These are phyloP conservation scores for Dinoponera quadriceps DNA, from an alignment of 1,140 invertebrate genomes.

Conservation along the genomic window DNA sequence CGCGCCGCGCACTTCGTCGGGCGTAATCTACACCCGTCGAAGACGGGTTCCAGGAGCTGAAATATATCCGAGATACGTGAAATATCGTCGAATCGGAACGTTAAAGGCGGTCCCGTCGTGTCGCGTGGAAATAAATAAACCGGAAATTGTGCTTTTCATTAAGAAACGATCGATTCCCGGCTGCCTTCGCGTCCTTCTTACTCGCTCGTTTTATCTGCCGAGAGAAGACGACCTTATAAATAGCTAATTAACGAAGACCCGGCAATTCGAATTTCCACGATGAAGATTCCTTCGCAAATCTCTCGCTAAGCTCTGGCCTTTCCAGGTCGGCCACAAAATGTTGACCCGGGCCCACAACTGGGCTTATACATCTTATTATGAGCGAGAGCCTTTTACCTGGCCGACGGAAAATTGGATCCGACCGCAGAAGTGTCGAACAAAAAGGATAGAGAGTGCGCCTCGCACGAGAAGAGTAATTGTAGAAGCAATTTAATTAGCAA, in stretches of 20 bases:
- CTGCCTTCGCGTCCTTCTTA: not conserved
- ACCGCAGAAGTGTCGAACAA: constrained; percentile 4
- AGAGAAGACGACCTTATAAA: not conserved
- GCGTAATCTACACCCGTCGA: not conserved
- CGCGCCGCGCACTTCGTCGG: not conserved
- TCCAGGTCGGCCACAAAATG: not conserved
- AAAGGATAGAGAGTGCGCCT: constrained; percentile 28
- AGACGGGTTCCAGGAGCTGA: not conserved
- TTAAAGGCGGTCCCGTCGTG: too few relatives aligned
- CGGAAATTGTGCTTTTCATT: too few relatives aligned
- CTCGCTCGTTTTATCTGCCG: not conserved
- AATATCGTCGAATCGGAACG: not conserved
- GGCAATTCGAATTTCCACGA: not conserved
- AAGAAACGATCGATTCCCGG: too few relatives aligned
- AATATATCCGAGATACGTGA: not conserved
- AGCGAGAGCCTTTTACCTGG: constrained; percentile 29
- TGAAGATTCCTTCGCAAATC: not conserved
- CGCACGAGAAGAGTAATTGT: constrained; percentile 53
- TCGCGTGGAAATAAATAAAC: too few relatives aligned
- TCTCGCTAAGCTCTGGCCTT: not conserved
- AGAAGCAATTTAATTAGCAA: constrained; percentile 47
- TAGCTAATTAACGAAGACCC: not conserved
- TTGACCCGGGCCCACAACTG: not conserved
- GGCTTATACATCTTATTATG: constrained; percentile 42
- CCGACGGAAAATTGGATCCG: constrained; percentile 39